Conservation (phyloP, 1,140 invertebrate genomes). For the Drosophila asahinai region DNA sequence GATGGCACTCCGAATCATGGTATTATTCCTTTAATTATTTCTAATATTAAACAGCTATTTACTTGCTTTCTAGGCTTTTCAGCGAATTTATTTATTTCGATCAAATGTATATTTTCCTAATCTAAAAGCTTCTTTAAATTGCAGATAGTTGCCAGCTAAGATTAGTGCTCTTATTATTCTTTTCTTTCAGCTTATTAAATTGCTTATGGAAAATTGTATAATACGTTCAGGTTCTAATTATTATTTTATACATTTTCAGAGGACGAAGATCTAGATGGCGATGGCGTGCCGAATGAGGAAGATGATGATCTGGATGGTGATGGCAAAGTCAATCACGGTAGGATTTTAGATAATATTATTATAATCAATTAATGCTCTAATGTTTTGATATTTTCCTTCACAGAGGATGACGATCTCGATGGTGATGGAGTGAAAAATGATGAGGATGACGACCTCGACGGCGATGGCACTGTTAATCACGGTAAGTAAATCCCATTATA, state of each 20-base stretch:
- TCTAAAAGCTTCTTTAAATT: constrained; percentile 7
- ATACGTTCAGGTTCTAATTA: neutral
- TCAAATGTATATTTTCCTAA: neutral
- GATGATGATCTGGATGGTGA: constrained; percentile 82
- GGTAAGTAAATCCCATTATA: constrained; percentile 57
- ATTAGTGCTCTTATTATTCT: neutral
- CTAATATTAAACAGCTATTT: neutral
- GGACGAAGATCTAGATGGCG: constrained; percentile 78
- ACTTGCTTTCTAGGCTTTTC: neutral
- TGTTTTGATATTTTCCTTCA: neutral
- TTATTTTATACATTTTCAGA: constrained; percentile 33
- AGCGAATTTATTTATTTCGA: neutral
- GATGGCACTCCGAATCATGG: constrained; percentile 73
- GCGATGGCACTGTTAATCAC: constrained; percentile 68
- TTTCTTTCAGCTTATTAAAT: neutral
- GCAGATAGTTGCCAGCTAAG: neutral
- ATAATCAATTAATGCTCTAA: neutral
- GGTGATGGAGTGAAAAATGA: constrained; percentile 82
- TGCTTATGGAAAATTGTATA: neutral
- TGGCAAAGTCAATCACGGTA: constrained; percentile 68
- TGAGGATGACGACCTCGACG: constrained; percentile 69
- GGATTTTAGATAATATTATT: neutral
- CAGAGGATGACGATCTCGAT: constrained; percentile 81
- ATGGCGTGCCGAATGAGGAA: constrained; percentile 72
- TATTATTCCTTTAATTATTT: constrained; percentile 11